Base-by-base conservation (phyloP, 2,888 invertebrate genomes). In the Drosophila dives region DNA sequence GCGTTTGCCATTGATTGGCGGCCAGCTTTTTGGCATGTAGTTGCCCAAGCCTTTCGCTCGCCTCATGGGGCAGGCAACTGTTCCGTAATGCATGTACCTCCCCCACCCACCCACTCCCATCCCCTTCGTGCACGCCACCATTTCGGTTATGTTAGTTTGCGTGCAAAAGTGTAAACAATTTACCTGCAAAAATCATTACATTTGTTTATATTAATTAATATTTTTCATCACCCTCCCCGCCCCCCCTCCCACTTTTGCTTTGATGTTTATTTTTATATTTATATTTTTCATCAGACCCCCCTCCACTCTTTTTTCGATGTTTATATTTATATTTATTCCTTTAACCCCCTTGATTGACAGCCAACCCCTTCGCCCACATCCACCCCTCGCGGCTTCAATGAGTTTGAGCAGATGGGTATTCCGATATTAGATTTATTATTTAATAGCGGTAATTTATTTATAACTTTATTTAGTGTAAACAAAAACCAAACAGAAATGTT, bases 141-240 rank as follows among this genome's bases (percentile, higher is more conserved):
- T n/a, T 11, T n/a, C 36, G 3, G 38, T 58, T 70, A 45, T 68
- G 73, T 55, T 59, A 54, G 80, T 42, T 82, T 87, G 80, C 80
- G 78, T 77, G 81, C 77, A 69, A 75, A 67, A 70, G 56, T 70
- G 78, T 74, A 81, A 81, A 78, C 81, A 81, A 75, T 80, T 64
- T 74, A 50, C 53, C 63, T 50, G 75, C 72, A 80, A 72, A 45
- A 75, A 72, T 53, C 70, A 71, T 79, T 78, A 54, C 68, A 79
- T 81, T 88, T 86, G 85, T 77, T 85, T 85, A 81, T 80, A 83
- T 73, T 85, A 86, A 85, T 86, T 86, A 81, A 75, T 64, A 64
- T 50, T 77, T 81, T 86, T 86, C 84, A 71, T n/a, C 78, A 26
- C 26, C 17, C 12, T 34, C 10, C 12, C 34, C 17, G 8, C 17